Conservation (phyloP, 2,888 invertebrate genomes). For the Tetramorium bicarinatum region DNA sequence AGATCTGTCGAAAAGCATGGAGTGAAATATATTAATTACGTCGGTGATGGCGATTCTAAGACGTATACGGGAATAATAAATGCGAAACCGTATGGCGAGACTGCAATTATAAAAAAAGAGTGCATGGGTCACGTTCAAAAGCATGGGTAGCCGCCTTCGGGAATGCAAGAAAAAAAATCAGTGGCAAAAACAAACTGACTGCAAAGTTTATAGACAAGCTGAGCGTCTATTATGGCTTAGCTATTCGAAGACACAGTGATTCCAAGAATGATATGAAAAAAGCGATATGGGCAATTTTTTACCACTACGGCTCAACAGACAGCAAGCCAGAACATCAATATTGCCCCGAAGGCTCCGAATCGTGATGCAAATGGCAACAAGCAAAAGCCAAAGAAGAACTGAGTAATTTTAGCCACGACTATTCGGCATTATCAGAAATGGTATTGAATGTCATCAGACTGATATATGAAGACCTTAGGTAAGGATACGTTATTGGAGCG, state of each 20-base stretch:
- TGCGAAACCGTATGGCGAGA: neutral
- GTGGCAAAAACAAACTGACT: neutral
- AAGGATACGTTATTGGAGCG: too few relatives aligned
- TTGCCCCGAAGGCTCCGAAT: too few relatives aligned
- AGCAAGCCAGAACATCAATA: too few relatives aligned
- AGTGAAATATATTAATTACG: constrained; percentile 16
- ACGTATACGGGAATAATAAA: constrained; percentile 14
- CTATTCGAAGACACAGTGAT: neutral
- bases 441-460: too few relatives aligned
- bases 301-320: too few relatives aligned
- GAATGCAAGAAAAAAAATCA: constrained; percentile 1
- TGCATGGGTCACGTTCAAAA: constrained; percentile 19
- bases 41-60: constrained; percentile 23
- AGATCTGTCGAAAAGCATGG: constrained; percentile 19
- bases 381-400: too few relatives aligned
- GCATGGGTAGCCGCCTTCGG: constrained; percentile 3
- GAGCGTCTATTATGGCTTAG: neutral
- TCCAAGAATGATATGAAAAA: neutral
- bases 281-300: constrained; percentile 10
- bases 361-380: too few relatives aligned
- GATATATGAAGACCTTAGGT: too few relatives aligned
- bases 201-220: neutral
- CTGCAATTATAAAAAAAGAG: constrained; percentile 9
- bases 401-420: too few relatives aligned
- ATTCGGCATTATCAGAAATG: too few relatives aligned